phyloP scores from a whole-genome alignment of 2,888 invertebrate genomes.

The Alentia gelatinosa region DNA sequence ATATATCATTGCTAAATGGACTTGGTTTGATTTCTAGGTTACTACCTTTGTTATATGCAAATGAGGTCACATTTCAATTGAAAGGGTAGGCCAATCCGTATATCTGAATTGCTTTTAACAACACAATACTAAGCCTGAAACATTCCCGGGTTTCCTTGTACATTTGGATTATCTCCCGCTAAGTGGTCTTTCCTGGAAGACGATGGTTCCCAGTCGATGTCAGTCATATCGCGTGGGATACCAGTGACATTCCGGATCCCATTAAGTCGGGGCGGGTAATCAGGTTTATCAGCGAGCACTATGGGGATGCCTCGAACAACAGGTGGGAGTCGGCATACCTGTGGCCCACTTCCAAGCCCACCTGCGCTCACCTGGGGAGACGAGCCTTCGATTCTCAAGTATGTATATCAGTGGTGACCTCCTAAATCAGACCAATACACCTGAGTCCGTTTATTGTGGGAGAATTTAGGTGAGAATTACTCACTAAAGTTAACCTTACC shows the following conservation, averaged over 20 bases:
- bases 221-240: background rate
- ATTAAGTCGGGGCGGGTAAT: background rate
- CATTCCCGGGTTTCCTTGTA: too few species aligned
- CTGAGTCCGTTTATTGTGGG: too few species aligned
- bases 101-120: too few species aligned
- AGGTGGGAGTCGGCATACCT: background rate
- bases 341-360: background rate
- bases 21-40: too few species aligned
- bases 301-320: background rate
- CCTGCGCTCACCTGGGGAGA: background rate
- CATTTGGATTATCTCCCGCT: background rate
- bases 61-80: too few species aligned
- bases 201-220: background rate
- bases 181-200: background rate
- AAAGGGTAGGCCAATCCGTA: too few species aligned
- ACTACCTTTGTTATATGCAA: too few species aligned
- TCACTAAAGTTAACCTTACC: too few species aligned
- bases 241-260: background rate
- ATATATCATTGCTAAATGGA: too few species aligned
- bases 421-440: background rate
- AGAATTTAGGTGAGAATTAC: too few species aligned
- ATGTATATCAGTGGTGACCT: background rate
- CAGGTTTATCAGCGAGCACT: background rate
- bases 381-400: background rate
- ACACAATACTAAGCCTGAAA: too few species aligned